Percentiles rank a stretch among this genome's conserved stretches.
These are phyloP conservation scores for Halocaridina rubra DNA, from an alignment of 2,888 invertebrate species.

Conservation along the genomic window DNA sequence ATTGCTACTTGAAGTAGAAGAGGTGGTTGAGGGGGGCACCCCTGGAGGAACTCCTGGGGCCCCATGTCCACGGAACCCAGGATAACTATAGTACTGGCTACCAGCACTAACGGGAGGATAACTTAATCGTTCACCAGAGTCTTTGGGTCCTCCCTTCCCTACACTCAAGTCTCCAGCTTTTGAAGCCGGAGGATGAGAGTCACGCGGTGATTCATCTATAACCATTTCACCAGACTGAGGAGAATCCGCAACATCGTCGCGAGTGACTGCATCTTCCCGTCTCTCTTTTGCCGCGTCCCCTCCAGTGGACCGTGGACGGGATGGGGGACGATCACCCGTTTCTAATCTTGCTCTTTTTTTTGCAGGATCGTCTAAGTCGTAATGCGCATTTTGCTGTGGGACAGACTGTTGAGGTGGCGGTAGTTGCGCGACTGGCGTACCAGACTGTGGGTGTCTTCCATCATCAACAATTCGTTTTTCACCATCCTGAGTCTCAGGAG, in stretches of 20 bases:
- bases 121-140: constrained; percentile 31
- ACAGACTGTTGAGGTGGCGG: constrained; percentile 15
- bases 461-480: constrained; percentile 27
- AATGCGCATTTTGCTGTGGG: constrained; percentile 49
- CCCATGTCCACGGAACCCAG: constrained; percentile 39
- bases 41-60: constrained; percentile 25
- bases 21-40: constrained; percentile 40
- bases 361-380: constrained; percentile 36
- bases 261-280: constrained; percentile 27
- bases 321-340: constrained; percentile 47
- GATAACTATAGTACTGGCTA: constrained; percentile 35
- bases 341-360: constrained; percentile 54
- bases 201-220: constrained; percentile 57
- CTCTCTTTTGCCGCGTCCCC: constrained; percentile 34
- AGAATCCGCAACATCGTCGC: constrained; percentile 60
- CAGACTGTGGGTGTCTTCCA: constrained; percentile 21
- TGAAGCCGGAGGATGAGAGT: constrained; percentile 38
- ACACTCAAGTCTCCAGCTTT: constrained; percentile 21
- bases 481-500: constrained; percentile 43
- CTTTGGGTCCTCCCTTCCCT: constrained; percentile 26
- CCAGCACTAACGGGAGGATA: constrained; percentile 20
- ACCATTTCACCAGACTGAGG: constrained; percentile 63
- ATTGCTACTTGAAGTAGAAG: constrained; percentile 33
- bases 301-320: constrained; percentile 58
- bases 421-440: constrained; percentile 21